These are phyloP conservation scores for Dicentrarchus labrax DNA, from an alignment of 2,113 vertebrate genomes.

Conservation along the genomic window DNA sequence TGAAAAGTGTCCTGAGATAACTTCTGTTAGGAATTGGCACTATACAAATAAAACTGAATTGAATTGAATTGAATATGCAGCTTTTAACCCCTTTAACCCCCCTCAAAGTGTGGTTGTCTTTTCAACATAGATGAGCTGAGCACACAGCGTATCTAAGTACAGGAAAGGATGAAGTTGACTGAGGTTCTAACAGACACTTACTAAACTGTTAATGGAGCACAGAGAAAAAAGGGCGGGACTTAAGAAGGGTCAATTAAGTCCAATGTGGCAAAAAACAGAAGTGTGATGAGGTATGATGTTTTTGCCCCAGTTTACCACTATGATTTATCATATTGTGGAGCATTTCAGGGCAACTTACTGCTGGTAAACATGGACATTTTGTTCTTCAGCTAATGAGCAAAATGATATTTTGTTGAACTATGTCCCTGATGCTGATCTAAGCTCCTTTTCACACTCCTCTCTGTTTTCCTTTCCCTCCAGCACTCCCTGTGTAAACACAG, in stretches of 20 bases:
- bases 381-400: neutral
- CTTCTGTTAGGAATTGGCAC: too few species aligned
- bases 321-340: neutral
- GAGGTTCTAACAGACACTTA: neutral
- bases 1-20: too few species aligned
- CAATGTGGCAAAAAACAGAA: neutral
- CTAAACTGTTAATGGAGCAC: too few species aligned
- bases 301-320: neutral
- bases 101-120: too few species aligned
- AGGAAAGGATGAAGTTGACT: too few species aligned
- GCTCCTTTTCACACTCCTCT: slow-evolving; percentile 51
- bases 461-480: slow-evolving; percentile 61
- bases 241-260: neutral
- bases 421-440: slow-evolving; percentile 49
- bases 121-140: too few species aligned
- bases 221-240: too few species aligned
- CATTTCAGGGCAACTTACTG: neutral
- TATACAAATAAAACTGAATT: too few species aligned
- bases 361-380: neutral
- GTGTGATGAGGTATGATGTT: neutral
- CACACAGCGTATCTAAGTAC: too few species aligned
- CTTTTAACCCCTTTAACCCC: too few species aligned
- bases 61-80: too few species aligned
- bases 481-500: slow-evolving; percentile 63
- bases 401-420: neutral